phyloP scores from a whole-genome alignment of 2,113 vertebrate genomes.

The Gnathonemus longibarbis region DNA sequence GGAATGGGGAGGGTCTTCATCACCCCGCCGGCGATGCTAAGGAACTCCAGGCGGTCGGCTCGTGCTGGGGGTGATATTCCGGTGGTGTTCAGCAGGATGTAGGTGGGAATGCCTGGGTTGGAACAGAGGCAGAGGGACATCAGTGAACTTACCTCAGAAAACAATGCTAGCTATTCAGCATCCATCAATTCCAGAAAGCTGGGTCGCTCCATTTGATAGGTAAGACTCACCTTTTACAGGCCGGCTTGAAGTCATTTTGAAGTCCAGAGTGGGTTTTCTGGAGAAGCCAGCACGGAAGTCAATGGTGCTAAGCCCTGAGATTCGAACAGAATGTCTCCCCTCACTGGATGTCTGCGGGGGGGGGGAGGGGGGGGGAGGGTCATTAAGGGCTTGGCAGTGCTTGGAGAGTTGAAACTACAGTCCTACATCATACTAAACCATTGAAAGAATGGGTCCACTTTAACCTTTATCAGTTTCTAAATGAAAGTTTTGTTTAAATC shows the following conservation, averaged over 20 bases:
- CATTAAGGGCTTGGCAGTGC: not conserved
- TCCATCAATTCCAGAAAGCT: not conserved
- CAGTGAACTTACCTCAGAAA: not conserved
- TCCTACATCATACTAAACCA: not conserved
- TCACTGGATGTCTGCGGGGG: slow-evolving; percentile 75
- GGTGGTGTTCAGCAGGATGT: slow-evolving; percentile 86
- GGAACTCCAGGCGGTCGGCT: slow-evolving; percentile 78
- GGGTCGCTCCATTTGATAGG: not conserved
- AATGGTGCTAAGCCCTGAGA: slow-evolving; percentile 92
- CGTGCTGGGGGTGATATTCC: slow-evolving; percentile 77
- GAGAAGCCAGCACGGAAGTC: slow-evolving; percentile 94
- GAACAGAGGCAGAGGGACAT: not conserved
- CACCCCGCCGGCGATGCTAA: slow-evolving; percentile 71
- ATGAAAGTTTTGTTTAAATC: not conserved
- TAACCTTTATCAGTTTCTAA: not conserved
- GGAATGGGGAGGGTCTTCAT: slow-evolving; percentile 84
- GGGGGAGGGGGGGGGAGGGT: not conserved
- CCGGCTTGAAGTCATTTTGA: slow-evolving; percentile 79
- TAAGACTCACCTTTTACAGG: slow-evolving; percentile 83
- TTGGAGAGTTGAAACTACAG: not conserved
- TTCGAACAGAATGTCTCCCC: slow-evolving; percentile 87
- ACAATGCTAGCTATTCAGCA: not conserved
- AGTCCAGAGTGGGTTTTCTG: slow-evolving; percentile 77
- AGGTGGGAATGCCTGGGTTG: slow-evolving; percentile 81
- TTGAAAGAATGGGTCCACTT: not conserved